phyloP scores from a whole-genome alignment of 1,140 invertebrate genomes.

The Leptoteleia sp. region DNA sequence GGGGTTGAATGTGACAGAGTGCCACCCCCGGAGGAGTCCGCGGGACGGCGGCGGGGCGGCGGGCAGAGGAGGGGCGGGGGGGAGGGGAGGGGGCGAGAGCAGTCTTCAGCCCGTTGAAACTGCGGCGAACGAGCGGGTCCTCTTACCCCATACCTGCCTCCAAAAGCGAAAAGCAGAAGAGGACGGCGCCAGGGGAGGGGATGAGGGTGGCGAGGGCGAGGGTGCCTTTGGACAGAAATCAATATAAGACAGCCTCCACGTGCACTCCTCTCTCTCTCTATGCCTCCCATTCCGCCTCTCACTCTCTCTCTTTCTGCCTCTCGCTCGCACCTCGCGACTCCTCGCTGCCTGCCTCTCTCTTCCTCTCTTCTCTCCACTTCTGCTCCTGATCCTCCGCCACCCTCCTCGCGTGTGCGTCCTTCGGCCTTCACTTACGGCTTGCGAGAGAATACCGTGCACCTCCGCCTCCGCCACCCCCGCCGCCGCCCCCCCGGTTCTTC shows the following conservation, averaged over 20 bases:
- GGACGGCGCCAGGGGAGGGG: slow-evolving; percentile 42
- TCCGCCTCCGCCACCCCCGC: slow-evolving; percentile 24
- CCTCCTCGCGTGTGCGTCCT: slow-evolving; percentile 49
- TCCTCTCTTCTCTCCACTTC: neutral
- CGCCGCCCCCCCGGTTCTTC: slow-evolving; percentile 31
- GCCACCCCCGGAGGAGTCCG: slow-evolving; percentile 70
- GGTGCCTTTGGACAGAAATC: slow-evolving; percentile 81
- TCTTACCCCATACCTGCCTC: slow-evolving; percentile 72
- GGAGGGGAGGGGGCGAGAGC: no score
- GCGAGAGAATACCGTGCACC: slow-evolving; percentile 14
- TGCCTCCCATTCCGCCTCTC: no score
- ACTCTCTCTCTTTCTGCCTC: slow-evolving; percentile 19
- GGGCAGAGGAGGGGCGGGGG: no score
- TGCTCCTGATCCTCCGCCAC: slow-evolving; percentile 14
- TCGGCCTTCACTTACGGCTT: slow-evolving; percentile 61
- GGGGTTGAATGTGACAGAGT: slow-evolving; percentile 81
- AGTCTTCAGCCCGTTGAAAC: slow-evolving; percentile 75
- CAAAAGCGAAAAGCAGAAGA: slow-evolving; percentile 60
- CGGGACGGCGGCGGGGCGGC: slow-evolving; percentile 57
- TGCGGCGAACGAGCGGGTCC: slow-evolving; percentile 74
- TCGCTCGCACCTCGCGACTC: neutral
- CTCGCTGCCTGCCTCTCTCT: neutral
- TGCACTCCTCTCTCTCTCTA: no score
- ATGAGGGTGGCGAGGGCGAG: slow-evolving; percentile 64
- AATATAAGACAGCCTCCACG: slow-evolving; percentile 80